Conservation (phyloP, 2,797 vertebrate genomes). For the Etheostoma perlongum region DNA sequence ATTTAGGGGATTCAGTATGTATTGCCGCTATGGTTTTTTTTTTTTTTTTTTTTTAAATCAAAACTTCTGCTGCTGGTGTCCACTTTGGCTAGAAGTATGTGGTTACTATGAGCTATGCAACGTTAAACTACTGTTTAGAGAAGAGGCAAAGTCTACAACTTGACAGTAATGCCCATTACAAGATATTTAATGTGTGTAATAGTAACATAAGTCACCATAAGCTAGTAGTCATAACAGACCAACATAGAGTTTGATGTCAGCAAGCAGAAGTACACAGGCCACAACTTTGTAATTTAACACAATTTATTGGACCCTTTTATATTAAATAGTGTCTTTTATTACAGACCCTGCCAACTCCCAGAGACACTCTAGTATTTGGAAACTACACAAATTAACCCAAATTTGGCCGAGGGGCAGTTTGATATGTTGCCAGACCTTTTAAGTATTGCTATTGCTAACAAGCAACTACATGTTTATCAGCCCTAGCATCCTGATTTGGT, state of each 20-base stretch:
- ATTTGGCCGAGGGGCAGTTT: not conserved
- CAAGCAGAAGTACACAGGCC: not conserved
- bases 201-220: not conserved
- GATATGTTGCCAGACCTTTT: conserved; percentile 33
- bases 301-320: not conserved
- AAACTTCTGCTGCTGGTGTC: too few species aligned
- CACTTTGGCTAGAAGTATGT: not conserved
- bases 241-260: not conserved
- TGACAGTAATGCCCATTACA: not conserved
- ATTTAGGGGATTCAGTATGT: not conserved
- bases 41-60: too few species aligned
- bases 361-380: conserved; percentile 7
- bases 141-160: not conserved
- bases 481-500: conserved; percentile 15
- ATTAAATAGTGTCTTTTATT: not conserved
- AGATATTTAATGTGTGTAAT: too few species aligned
- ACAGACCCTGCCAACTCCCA: not conserved
- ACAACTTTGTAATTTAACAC: not conserved
- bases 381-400: conserved; percentile 20
- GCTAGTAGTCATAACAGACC: not conserved
- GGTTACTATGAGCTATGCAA: not conserved
- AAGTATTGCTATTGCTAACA: conserved; percentile 26
- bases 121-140: too few species aligned
- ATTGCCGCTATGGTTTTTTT: not conserved
- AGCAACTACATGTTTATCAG: conserved; percentile 45